Conservation (phyloP, 2,113 vertebrate species). For the Cromileptes altivelis region DNA sequence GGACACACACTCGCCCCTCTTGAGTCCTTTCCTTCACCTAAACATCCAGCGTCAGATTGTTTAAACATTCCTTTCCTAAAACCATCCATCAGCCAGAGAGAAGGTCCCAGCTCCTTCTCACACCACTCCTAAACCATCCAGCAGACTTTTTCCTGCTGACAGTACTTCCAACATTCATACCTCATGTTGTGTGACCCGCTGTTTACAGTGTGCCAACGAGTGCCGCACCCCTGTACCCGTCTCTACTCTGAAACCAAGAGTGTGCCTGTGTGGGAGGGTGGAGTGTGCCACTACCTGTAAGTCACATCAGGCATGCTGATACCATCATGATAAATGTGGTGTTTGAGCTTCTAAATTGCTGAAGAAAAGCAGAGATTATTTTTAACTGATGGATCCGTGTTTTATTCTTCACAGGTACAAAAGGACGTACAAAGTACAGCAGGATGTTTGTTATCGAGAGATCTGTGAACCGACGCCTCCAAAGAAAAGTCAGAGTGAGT, state of each 20-base stretch:
- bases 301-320: slow-evolving; percentile 33
- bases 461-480: slow-evolving; percentile 86
- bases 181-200: slow-evolving; percentile 28
- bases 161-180: slow-evolving; percentile 9
- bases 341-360: background rate
- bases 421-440: slow-evolving; percentile 91
- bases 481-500: slow-evolving; percentile 85
- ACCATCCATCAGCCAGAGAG: slow-evolving; percentile 68
- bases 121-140: slow-evolving; percentile 50
- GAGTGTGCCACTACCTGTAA: slow-evolving; percentile 90
- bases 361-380: background rate
- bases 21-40: slow-evolving; percentile 56
- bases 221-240: slow-evolving; percentile 91
- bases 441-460: slow-evolving; percentile 93
- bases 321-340: background rate
- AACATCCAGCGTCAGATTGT: slow-evolving; percentile 72
- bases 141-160: slow-evolving; percentile 34
- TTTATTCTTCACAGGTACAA: slow-evolving; percentile 87
- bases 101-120: slow-evolving; percentile 41
- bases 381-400: background rate
- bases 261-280: slow-evolving; percentile 93
- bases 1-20: slow-evolving; percentile 41
- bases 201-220: slow-evolving; percentile 90
- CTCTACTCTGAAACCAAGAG: slow-evolving; percentile 95
- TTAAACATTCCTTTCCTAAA: slow-evolving; percentile 79